A percentile compares a stretch with the other conserved stretches of the same genome.
These are phyloP conservation scores for Chaetorhynchus papuensis DNA, from an alignment of 2,113 vertebrate genomes.

Conservation along the genomic window DNA sequence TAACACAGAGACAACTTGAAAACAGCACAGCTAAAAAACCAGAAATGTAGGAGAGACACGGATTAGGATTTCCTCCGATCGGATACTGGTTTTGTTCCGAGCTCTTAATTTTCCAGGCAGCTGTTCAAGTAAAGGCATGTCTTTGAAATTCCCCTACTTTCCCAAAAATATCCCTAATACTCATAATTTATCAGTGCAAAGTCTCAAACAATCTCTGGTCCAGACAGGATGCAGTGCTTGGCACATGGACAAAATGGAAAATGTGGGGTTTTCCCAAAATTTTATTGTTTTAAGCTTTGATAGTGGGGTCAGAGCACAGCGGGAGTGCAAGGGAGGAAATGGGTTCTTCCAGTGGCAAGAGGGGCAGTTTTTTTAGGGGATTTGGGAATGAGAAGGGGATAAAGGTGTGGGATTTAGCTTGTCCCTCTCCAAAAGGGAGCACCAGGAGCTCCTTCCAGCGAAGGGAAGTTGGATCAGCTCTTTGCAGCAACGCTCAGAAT, in stretches of 20 bases:
- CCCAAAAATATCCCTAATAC: not conserved
- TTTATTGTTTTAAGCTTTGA: not conserved
- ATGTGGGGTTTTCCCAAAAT: not conserved
- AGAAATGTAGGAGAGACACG: not conserved
- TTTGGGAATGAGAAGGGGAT: not conserved
- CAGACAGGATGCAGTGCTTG: not conserved
- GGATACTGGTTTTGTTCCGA: not conserved
- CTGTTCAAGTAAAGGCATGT: not conserved
- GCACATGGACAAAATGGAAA: not conserved
- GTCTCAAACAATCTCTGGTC: not conserved
- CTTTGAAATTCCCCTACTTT: not conserved
- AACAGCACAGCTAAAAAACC: not conserved
- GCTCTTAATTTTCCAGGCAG: not conserved
- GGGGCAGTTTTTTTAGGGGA: not conserved
- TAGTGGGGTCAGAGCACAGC: not conserved
- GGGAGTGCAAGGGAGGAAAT: not conserved
- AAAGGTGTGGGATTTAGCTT: not conserved
- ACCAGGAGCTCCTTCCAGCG: not conserved
- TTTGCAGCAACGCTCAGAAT: not conserved
- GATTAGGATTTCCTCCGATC: not conserved
- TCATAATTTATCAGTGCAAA: not conserved
- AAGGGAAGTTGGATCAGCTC: not conserved
- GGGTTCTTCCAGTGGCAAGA: not conserved
- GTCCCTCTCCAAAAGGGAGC: not conserved
- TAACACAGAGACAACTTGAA: not conserved